A percentile compares a stretch with the other conserved stretches of the same genome.
These are phyloP conservation scores for Sapajus apella DNA, from an alignment of 2,113 vertebrate species.

Conservation along the genomic window DNA sequence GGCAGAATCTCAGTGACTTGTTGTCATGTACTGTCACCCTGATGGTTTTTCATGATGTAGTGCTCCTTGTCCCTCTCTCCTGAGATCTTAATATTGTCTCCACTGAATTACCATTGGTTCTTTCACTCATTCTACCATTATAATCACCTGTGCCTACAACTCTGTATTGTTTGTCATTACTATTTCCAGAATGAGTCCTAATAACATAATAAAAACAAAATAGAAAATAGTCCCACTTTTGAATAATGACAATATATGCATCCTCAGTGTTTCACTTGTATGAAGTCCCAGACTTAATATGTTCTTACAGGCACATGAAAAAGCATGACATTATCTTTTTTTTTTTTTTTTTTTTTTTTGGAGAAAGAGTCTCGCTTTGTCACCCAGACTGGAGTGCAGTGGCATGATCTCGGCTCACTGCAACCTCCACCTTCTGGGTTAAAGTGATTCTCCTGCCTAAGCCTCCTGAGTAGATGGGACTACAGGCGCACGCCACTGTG, in stretches of 20 bases:
- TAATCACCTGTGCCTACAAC: background rate
- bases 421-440: no score
- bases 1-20: background rate
- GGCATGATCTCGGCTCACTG: no score
- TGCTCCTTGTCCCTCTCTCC: background rate
- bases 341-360: no score
- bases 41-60: background rate
- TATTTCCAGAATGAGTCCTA: constrained; percentile 1
- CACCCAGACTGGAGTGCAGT: no score
- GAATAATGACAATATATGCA: background rate
- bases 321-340: background rate
- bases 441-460: no score
- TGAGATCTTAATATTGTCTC: background rate
- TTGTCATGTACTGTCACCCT: background rate
- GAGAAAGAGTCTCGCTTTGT: no score
- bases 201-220: constrained; percentile 7
- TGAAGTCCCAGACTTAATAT: background rate
- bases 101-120: background rate
- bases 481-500: rapidly evolving
- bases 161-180: constrained; percentile 19
- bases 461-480: no score
- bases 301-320: constrained; percentile 3
- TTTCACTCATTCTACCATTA: background rate
- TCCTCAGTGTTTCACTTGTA: constrained; percentile 13
- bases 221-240: background rate